phyloP scores from a whole-genome alignment of 2,888 invertebrate genomes.

The Drosophila mimica region DNA sequence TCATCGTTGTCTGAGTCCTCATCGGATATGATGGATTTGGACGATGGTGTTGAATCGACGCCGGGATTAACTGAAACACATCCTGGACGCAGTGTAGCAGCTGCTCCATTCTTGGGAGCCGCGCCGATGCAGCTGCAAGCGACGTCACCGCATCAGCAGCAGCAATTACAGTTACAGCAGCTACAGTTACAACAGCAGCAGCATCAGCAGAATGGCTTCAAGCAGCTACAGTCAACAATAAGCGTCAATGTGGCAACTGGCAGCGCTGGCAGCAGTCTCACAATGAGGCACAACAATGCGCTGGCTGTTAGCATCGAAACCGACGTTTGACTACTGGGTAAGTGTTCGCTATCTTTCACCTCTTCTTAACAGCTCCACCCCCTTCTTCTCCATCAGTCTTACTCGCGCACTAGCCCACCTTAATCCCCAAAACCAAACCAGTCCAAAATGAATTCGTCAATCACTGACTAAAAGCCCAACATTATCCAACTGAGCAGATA shows the following conservation, averaged over 20 bases:
- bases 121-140: conserved; percentile 58
- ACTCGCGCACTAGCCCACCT: conserved; percentile 13
- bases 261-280: conserved; percentile 87
- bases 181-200: conserved; percentile 68
- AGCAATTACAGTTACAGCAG: conserved; percentile 64
- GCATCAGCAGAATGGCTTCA: conserved; percentile 79
- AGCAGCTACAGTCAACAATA: conserved; percentile 77
- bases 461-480: conserved; percentile 3
- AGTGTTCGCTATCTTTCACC: conserved; percentile 75
- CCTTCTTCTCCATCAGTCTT: conserved; percentile 16
- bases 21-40: conserved; percentile 96
- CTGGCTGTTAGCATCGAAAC: conserved; percentile 96
- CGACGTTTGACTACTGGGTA: conserved; percentile 98
- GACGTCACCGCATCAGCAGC: conserved; percentile 57
- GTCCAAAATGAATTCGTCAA: conserved; percentile 2
- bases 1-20: conserved; percentile 94
- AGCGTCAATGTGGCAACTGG: conserved; percentile 69
- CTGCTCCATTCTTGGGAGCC: conserved; percentile 85
- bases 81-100: conserved; percentile 84
- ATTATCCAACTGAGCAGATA: conserved; percentile 4
- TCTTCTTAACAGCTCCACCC: conserved; percentile 9
- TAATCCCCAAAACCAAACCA: conserved; percentile 1
- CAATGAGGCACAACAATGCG: conserved; percentile 92
- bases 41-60: conserved; percentile 90
- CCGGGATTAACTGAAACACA: conserved; percentile 85